Conservation (phyloP, 1,140 invertebrate genomes). For the Monochamus saltuarius region DNA sequence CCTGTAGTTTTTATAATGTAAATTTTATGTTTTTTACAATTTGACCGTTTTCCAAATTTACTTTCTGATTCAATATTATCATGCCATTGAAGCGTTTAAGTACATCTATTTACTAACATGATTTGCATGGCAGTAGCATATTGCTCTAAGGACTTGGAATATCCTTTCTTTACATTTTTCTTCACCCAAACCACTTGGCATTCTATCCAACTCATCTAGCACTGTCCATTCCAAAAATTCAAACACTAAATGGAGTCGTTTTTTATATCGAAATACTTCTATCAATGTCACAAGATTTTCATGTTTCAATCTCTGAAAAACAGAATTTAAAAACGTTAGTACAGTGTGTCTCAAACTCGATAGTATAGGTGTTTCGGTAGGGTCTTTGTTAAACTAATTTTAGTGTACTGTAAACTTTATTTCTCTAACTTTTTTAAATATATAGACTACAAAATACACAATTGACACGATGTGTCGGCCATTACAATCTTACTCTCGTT, state of each 20-base stretch:
- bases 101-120: conserved; percentile 69
- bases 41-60: no score
- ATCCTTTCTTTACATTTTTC: conserved; percentile 71
- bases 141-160: conserved; percentile 78
- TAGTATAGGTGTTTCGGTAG: no score
- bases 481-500: no score
- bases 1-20: no score
- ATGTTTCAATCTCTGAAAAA: conserved; percentile 76
- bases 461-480: no score
- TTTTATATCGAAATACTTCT: conserved; percentile 81
- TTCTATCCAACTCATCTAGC: conserved; percentile 77
- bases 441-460: no score
- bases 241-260: conserved; percentile 84
- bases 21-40: no score
- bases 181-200: conserved; percentile 68
- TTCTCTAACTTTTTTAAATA: no score
- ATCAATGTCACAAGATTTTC: conserved; percentile 87
- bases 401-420: no score
- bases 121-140: conserved; percentile 84
- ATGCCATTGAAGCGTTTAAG: neutral
- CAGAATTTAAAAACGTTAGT: no score
- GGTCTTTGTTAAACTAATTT: no score
- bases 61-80: neutral
- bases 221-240: conserved; percentile 87
- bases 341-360: no score